Conservation (phyloP, 2,113 vertebrate species). For the Ascaphus truei region DNA sequence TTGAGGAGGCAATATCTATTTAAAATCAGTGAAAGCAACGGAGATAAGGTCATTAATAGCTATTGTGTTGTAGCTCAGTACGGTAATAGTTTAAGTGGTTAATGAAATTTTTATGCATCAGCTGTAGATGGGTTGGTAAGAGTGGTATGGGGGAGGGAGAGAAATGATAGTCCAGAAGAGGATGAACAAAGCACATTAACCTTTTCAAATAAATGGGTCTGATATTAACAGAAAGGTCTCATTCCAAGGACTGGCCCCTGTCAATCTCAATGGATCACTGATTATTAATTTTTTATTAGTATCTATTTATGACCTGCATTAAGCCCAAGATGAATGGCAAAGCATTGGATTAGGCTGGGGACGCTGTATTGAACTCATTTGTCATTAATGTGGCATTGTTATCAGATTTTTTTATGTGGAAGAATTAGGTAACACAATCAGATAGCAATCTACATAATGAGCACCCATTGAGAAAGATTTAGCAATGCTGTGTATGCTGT, state of each 20-base stretch:
- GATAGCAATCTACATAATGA: constrained; percentile 25
- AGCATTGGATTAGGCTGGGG: not conserved
- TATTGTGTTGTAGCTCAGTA: constrained; percentile 36
- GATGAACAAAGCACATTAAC: constrained; percentile 22
- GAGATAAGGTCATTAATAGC: constrained; percentile 43
- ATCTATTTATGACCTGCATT: constrained; percentile 36
- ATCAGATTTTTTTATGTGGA: constrained; percentile 6
- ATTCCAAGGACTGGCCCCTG: constrained; percentile 10
- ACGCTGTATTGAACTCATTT: constrained; percentile 38
- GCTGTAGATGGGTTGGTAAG: constrained; percentile 7
- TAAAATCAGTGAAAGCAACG: constrained; percentile 36
- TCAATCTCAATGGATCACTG: constrained; percentile 29
- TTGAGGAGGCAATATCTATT: constrained; percentile 39
- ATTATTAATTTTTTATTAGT: constrained; percentile 43
- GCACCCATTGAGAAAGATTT: constrained; percentile 7
- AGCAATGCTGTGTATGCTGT: not conserved
- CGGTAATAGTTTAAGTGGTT: constrained; percentile 43
- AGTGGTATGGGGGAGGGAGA: not conserved
- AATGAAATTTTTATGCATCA: constrained; percentile 43
- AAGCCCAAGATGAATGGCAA: constrained; percentile 37
- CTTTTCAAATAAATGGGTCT: constrained; percentile 30
- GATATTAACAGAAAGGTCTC: constrained; percentile 26
- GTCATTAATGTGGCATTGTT: constrained; percentile 36
- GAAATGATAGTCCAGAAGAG: constrained; percentile 16
- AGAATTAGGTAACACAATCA: not conserved